phyloP scores from a whole-genome alignment of 1,140 invertebrate species.

The Drosophila yakuba region DNA sequence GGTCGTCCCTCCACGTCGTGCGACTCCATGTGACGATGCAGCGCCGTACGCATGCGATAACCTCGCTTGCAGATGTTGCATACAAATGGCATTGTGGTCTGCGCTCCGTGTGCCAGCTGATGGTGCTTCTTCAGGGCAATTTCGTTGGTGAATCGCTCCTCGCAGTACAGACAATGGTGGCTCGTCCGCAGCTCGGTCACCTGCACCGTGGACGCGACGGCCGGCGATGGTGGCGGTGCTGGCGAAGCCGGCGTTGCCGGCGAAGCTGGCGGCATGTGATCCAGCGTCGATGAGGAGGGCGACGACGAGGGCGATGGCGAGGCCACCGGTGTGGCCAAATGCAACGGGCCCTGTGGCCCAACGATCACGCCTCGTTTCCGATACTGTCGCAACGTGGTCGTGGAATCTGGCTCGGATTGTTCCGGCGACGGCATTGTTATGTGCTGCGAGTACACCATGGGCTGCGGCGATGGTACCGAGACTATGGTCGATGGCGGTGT shows the following conservation, averaged over 20 bases:
- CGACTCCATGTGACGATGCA: constrained; percentile 81
- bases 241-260: constrained; percentile 27
- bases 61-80: constrained; percentile 77
- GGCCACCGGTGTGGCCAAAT: constrained; percentile 19
- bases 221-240: constrained; percentile 20
- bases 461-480: constrained; percentile 59
- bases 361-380: constrained; percentile 66
- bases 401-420: constrained; percentile 81
- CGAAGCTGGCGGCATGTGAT: constrained; percentile 17
- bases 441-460: constrained; percentile 44
- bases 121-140: constrained; percentile 77
- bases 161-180: constrained; percentile 72
- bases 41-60: constrained; percentile 74
- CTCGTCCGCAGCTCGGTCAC: constrained; percentile 53
- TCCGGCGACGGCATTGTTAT: constrained; percentile 77
- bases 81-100: constrained; percentile 72
- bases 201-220: constrained; percentile 21
- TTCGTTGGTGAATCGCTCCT: constrained; percentile 72
- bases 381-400: constrained; percentile 73
- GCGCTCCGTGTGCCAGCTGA: constrained; percentile 70
- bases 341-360: constrained; percentile 26
- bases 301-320: constrained; percentile 60
- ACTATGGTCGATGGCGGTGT: constrained; percentile 67
- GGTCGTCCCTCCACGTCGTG: constrained; percentile 76
- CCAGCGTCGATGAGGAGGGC: constrained; percentile 66